Base-by-base conservation (phyloP, 2,888 invertebrate species). In the Cephus pulcher region DNA sequence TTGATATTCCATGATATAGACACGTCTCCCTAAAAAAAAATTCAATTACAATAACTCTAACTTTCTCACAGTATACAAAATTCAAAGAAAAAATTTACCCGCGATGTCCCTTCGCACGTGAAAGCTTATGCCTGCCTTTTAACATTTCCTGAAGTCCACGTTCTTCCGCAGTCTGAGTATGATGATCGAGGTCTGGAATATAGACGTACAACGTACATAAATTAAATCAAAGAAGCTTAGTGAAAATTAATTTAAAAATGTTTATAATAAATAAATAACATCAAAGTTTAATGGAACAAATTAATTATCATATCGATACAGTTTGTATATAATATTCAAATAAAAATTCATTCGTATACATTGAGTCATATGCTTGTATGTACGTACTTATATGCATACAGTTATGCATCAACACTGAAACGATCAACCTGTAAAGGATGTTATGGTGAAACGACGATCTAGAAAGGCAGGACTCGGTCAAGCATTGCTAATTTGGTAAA, bases 1-100 rank as follows among this genome's bases (percentile, higher is more conserved):
- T 83, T 81, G 87, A 81, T 82, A 81, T 73, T 30, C 86, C 84
- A 78, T 87, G 89, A 84, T 88, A 88, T 56, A 84, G 82, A 78
- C 86, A 88, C 73, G 87, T 85, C 74, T 85, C 88, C 77, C 86
- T 84, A 2, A 56, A 23, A 56, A 70, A 71, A 71, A 71, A 30
- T 32, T 71, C 12, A 71, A 32, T 56, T 56, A 71, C 9, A 34
- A 32, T 32, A 12, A 32, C 32, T 32, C 12, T n/a, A 4, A 75
- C 34, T 75, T 15, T 4, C 34, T 12, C 32, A 35, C 40, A 32
- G 15, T 74, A 71, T n/a, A 37, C 69, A 69, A 35, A 35, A 74
- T 32, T 4, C 12, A 71, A 30, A 71, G 23, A 32, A 12, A 71
- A 32, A 32, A 12, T 23, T 56, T 82, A 86, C 87, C 87, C 85